Conservation (phyloP, 1,140 invertebrate species). For the Pemphigus obesinymphae region DNA sequence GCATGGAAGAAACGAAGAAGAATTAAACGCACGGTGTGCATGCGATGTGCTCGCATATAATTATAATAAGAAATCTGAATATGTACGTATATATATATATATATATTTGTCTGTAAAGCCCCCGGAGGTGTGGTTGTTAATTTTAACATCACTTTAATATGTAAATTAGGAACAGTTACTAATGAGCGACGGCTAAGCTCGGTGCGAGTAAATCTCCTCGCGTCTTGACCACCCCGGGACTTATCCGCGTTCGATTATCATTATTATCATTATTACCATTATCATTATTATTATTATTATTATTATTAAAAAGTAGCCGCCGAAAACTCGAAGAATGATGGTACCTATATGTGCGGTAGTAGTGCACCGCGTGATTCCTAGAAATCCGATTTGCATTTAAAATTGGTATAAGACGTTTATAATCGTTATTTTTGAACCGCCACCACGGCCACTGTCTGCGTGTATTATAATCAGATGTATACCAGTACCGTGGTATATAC, state of each 20-base stretch:
- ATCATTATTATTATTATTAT: constrained; percentile 24
- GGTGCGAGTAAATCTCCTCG: constrained; percentile 8
- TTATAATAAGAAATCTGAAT: constrained; percentile 37
- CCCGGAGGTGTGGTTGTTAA: constrained; percentile 37
- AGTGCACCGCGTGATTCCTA: constrained; percentile 10
- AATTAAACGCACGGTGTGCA: neutral
- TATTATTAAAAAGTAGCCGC: constrained; percentile 27
- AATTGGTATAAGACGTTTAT: constrained; percentile 15
- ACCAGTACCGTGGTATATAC: too few species aligned
- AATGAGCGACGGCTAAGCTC: constrained; percentile 24
- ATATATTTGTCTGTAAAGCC: neutral
- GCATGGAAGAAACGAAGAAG: neutral
- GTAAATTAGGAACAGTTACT: constrained; percentile 38
- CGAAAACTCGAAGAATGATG: neutral
- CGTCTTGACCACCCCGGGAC: neutral
- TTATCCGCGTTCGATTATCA: constrained; percentile 7
- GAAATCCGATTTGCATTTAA: constrained; percentile 30
- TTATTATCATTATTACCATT: too few species aligned
- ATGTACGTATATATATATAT: neutral
- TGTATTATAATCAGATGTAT: too few species aligned
- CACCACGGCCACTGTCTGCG: neutral
- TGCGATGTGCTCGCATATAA: constrained; percentile 21
- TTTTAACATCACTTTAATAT: constrained; percentile 41
- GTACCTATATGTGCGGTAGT: neutral
- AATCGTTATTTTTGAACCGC: neutral